These are phyloP conservation scores for Drosophila nigritarsus DNA, from an alignment of 2,888 invertebrate genomes.

Conservation along the genomic window DNA sequence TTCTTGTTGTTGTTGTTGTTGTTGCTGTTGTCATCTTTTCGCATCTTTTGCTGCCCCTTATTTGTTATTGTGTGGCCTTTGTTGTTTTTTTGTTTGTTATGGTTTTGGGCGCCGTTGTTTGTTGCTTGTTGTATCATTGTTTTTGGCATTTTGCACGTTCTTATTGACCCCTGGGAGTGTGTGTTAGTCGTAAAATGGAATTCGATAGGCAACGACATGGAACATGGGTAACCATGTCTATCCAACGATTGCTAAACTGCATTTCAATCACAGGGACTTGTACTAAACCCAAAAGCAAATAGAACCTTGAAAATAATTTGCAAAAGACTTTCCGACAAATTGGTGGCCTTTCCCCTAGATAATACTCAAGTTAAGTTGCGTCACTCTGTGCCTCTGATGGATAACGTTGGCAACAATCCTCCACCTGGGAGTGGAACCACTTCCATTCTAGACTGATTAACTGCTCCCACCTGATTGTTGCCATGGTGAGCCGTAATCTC, in stretches of 20 bases:
- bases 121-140: conserved; percentile 31
- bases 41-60: conserved; percentile 15
- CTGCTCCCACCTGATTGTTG: background rate
- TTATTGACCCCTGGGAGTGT: conserved; percentile 49
- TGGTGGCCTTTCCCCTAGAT: conserved; percentile 15
- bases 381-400: background rate
- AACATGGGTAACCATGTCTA: conserved; percentile 20
- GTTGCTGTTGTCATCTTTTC: conserved; percentile 20
- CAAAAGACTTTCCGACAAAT: conserved; percentile 27
- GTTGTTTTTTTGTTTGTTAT: conserved; percentile 9
- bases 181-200: conserved; percentile 58
- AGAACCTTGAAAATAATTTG: conserved; percentile 23
- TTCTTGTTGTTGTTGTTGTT: conserved; percentile 2
- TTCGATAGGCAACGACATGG: conserved; percentile 51
- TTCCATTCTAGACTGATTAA: background rate
- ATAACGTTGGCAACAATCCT: conserved; percentile 26
- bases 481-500: conserved; percentile 10
- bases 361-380: conserved; percentile 23
- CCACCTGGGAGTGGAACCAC: background rate
- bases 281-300: background rate
- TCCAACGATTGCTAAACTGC: conserved; percentile 53
- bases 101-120: background rate
- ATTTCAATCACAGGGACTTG: conserved; percentile 61
- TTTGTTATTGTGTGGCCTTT: background rate
- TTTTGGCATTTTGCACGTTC: conserved; percentile 59